Evolutionary conservation across 1,140 invertebrate genomes (phyloP), one percentile per base, ranked within the genome.

Genomic region (Lutraria rhynchaena): DNA sequence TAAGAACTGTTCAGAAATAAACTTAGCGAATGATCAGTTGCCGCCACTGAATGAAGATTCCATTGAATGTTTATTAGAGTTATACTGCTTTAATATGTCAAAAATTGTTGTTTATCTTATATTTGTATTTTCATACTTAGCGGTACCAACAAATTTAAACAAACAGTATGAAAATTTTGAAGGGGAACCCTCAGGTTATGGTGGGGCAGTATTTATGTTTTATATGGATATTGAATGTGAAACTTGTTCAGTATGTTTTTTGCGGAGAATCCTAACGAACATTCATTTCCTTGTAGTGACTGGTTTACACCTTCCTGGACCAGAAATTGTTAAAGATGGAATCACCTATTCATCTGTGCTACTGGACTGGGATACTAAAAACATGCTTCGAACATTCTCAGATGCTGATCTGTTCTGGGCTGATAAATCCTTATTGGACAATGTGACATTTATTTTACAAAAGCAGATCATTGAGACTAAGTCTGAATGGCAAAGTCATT

Each of bases 401-500:
- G 24, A 31, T 31, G 24, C 15, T 41, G 24, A 67, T 11, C 0
- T 22, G 24, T 67, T 31, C 27, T 80, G 63, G 65, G 29, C 53
- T 0, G 17, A 31, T 37, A 53, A 69, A 29, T 19, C 27, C 11
- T 17, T 31, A 35, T 19, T 67, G 17, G 22, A 46, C 24, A 80
- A 80, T n/a, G 19, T 57, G 19, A 80, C 63, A 11, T 80, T 69
- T 31, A 44, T 60, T 0, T 44, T 80, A 44, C 76, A 80, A 49
- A 55, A 37, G 44, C 22, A 63, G 3, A 35, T 70, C 3, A 49
- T 70, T 13, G 76, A 80, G 7, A 69, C 63, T 1, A n/a, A 70
- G 9, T 55, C 76, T 22, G 76, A 80, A 58, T 80, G 76, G 76
- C 76, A 80, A 41, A 80, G 46, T 49, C 76, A 80, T 29, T 27